phyloP scores from a whole-genome alignment of 1,140 invertebrate genomes.

The Philotrypesis tridentata region DNA sequence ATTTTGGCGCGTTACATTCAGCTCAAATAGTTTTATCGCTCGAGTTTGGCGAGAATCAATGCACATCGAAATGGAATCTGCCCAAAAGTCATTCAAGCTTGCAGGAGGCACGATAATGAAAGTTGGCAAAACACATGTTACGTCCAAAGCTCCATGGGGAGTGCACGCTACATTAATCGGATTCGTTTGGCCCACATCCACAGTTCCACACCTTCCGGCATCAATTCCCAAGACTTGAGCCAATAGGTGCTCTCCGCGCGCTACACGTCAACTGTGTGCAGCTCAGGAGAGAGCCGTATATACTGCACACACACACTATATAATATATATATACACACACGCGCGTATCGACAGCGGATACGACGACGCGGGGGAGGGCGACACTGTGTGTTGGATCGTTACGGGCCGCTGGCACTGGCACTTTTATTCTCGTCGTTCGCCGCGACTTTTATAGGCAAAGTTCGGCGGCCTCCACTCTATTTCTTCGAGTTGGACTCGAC shows the following conservation, averaged over 20 bases:
- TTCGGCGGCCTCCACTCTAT: constrained; percentile 52
- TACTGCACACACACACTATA: too few relatives aligned
- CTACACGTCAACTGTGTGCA: too few relatives aligned
- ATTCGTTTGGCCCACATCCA: not conserved
- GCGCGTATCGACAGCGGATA: constrained; percentile 51
- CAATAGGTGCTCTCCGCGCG: too few relatives aligned
- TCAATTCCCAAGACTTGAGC: too few relatives aligned
- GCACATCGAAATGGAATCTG: not conserved
- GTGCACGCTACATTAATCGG: not conserved
- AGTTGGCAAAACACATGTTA: not conserved
- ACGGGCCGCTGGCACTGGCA: constrained; percentile 49
- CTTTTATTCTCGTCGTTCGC: constrained; percentile 63
- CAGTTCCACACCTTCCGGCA: not conserved
- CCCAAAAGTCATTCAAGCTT: not conserved
- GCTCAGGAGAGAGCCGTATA: not conserved
- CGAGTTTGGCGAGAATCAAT: not conserved
- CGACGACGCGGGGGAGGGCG: too few relatives aligned
- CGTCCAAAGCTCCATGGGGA: not conserved
- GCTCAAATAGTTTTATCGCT: not conserved
- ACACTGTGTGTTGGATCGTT: constrained; percentile 51
- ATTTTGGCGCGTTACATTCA: not conserved
- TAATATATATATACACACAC: too few relatives aligned
- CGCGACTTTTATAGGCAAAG: constrained; percentile 68
- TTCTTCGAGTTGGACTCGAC: constrained; percentile 56
- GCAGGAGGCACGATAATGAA: not conserved